These are phyloP conservation scores for Hyles euphorbiae DNA, from an alignment of 1,140 invertebrate species.

Conservation along the genomic window DNA sequence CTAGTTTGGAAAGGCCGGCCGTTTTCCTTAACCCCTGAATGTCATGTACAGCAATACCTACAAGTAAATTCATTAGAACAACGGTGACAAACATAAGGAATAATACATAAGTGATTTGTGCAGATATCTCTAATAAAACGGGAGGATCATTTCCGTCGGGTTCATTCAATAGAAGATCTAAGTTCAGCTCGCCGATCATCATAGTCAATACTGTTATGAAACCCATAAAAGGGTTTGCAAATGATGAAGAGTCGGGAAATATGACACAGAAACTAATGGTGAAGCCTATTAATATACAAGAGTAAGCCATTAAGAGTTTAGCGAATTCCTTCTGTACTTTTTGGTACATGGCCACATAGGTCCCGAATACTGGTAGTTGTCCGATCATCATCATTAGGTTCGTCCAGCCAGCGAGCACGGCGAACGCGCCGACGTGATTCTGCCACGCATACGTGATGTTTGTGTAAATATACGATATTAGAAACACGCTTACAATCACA, in stretches of 20 bases:
- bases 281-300: slow-evolving; percentile 88
- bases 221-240: slow-evolving; percentile 85
- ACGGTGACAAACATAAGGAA: slow-evolving; percentile 82
- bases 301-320: slow-evolving; percentile 88
- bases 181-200: slow-evolving; percentile 91
- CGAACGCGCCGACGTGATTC: slow-evolving; percentile 87
- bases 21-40: slow-evolving; percentile 82
- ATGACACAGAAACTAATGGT: slow-evolving; percentile 91
- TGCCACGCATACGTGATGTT: slow-evolving; percentile 88
- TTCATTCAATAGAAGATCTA: slow-evolving; percentile 78
- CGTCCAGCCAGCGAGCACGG: slow-evolving; percentile 89
- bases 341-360: slow-evolving; percentile 92
- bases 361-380: slow-evolving; percentile 88
- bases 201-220: slow-evolving; percentile 90
- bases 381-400: slow-evolving; percentile 93
- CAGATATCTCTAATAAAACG: slow-evolving; percentile 73
- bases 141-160: slow-evolving; percentile 58
- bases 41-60: slow-evolving; percentile 83
- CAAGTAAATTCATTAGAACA: slow-evolving; percentile 82
- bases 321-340: slow-evolving; percentile 90
- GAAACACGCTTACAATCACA: slow-evolving; percentile 87
- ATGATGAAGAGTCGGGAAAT: slow-evolving; percentile 86
- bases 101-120: slow-evolving; percentile 78
- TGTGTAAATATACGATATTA: slow-evolving; percentile 86
- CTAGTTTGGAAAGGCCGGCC: slow-evolving; percentile 80